phyloP scores from a whole-genome alignment of 2,797 vertebrate genomes.

The Varecia variegata region DNA sequence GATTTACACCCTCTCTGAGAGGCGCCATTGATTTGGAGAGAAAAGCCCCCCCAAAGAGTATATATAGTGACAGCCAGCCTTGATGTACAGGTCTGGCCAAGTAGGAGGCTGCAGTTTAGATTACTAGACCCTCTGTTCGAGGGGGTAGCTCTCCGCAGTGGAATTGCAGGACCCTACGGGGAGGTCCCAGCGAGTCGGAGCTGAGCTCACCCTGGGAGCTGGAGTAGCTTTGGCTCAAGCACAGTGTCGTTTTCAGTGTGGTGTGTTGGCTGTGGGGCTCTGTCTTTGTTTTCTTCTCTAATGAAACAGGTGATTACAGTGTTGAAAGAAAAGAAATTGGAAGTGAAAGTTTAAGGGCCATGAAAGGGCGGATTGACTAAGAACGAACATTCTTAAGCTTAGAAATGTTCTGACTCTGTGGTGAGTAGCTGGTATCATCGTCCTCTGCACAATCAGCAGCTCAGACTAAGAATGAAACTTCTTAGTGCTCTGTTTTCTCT shows the following conservation, averaged over 20 bases:
- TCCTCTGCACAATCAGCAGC: not conserved
- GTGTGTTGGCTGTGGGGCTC: constrained; percentile 5
- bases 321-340: constrained; percentile 42
- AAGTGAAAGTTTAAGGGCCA: constrained; percentile 43
- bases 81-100: constrained; percentile 54
- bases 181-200: constrained; percentile 17
- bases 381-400: not conserved
- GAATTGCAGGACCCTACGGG: constrained; percentile 37
- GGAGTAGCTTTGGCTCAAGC: constrained; percentile 41
- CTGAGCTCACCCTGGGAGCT: constrained; percentile 30
- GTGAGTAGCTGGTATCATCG: not conserved
- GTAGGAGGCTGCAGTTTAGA: constrained; percentile 60
- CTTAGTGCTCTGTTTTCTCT: not conserved
- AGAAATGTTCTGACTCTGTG: not conserved
- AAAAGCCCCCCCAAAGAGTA: not conserved
- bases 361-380: not conserved
- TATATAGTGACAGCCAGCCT: constrained; percentile 60
- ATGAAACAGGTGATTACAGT: constrained; percentile 57
- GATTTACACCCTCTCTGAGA: constrained; percentile 60
- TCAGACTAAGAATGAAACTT: not conserved
- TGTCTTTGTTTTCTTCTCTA: constrained; percentile 54
- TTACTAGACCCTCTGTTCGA: constrained; percentile 74
- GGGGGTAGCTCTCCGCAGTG: constrained; percentile 57
- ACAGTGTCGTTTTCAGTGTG: not conserved
- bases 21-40: constrained; percentile 57